Conservation (phyloP, 1,140 invertebrate species). For the Neodiprion fabricii region DNA sequence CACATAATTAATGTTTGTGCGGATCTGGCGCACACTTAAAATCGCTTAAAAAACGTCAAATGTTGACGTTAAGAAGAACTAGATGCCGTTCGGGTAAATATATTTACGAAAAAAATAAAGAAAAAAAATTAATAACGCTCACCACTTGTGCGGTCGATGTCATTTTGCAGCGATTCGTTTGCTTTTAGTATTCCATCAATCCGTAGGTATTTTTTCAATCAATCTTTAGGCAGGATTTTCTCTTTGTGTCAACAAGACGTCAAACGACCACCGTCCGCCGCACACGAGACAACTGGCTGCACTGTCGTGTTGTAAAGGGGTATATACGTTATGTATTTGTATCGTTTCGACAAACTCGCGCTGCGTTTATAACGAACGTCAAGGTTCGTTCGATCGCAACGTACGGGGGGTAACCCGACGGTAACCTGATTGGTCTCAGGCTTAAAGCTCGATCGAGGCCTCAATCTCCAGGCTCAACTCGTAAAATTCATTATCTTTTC, state of each 20-base stretch:
- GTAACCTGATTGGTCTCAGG: too few species aligned
- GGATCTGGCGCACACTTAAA: too few species aligned
- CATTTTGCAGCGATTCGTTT: neutral
- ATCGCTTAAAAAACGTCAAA: neutral
- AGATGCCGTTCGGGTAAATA: neutral
- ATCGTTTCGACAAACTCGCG: neutral
- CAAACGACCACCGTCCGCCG: neutral
- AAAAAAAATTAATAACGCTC: neutral
- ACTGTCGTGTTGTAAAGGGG: neutral
- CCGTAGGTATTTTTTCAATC: too few species aligned
- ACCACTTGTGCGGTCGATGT: constrained; percentile 4
- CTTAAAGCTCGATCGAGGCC: too few species aligned
- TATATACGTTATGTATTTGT: neutral
- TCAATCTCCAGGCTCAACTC: too few species aligned
- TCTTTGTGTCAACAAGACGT: neutral
- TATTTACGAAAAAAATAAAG: neutral
- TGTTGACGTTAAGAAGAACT: neutral
- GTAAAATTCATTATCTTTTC: too few species aligned
- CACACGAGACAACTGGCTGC: neutral
- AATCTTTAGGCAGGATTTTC: neutral
- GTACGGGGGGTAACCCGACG: too few species aligned
- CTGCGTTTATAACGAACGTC: too few species aligned
- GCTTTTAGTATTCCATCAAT: too few species aligned
- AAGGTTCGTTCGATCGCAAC: too few species aligned
- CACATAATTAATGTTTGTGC: too few species aligned